Base-by-base conservation (phyloP, 1,140 invertebrate species). In the Epicauta chinensis region DNA sequence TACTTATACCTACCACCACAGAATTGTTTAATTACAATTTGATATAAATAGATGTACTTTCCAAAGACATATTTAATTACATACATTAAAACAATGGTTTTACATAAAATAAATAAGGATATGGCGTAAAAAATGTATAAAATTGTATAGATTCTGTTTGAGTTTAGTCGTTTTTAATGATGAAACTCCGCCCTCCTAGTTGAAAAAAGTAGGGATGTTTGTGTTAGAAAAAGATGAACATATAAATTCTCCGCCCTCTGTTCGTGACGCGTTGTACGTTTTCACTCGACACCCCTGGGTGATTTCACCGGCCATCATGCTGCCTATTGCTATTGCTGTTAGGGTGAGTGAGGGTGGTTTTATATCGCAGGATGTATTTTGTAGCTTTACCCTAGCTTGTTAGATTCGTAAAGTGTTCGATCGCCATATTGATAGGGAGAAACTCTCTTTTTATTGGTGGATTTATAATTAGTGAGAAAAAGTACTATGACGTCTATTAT, bases 371-470 rank as follows among this genome's bases (percentile, higher is more conserved):
- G 45, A 34, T 48, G 36, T 49, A 49, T 49, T 49, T 41, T 13
- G 17, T 42, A 41, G 13, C 16, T 39, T 45, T 13, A 36, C 48
- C 48, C 42, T 42, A 46, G 42, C 43, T 41, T 46, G 48, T 56
- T 51, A 46, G 40, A 42, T 51, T 42, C 43, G 2, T 48, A 40
- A 51, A 56, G 42, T 46, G 48, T 56, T 51, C 53, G 53, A 56
- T 56, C 53, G 53, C 53, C 53, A 56, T 56, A 51, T 56, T 47
- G 53, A 56, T 56, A 51, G 39, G 23, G 23, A 34, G 39, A 44
- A 45, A 45, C 46, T 51, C 41, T 38, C 36, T 56, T 56, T 56
- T 56, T 56, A 56, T 56, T 56, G 53, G 53, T 45, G 42, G 43
- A 32, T 47, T 55, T 47, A 49, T 49, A 49, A 49, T 49, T 16